These are phyloP conservation scores for Gopherus evgoodei DNA, from an alignment of 2,113 vertebrate genomes.

Conservation along the genomic window DNA sequence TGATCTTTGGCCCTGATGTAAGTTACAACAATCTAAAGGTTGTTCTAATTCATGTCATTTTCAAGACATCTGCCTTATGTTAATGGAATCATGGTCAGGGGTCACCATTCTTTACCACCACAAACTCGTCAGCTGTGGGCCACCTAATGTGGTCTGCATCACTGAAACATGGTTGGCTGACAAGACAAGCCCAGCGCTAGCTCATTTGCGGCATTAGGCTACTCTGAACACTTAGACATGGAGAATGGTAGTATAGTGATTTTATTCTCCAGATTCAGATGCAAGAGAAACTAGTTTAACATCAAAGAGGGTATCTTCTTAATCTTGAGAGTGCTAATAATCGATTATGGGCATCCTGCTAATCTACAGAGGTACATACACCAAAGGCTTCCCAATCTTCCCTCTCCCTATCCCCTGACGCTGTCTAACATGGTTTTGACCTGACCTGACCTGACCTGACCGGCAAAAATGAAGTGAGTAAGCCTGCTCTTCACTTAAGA, in stretches of 20 bases:
- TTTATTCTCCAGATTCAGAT: background rate
- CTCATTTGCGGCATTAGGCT: background rate
- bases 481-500: background rate
- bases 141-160: background rate
- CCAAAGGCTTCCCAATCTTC: background rate
- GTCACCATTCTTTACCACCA: background rate
- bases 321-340: background rate
- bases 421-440: background rate
- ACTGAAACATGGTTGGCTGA: background rate
- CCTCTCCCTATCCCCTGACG: background rate
- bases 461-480: background rate
- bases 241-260: background rate
- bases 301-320: background rate
- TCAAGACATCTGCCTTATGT: background rate
- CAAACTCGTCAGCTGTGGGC: background rate
- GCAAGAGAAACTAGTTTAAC: background rate
- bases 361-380: background rate
- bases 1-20: background rate
- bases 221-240: background rate
- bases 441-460: background rate
- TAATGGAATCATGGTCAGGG: background rate
- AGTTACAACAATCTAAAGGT: background rate
- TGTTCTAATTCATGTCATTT: background rate
- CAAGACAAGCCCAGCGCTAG: background rate
- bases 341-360: background rate